Evolutionary conservation across 1,140 invertebrate species (phyloP).

Genomic region (Coptotermes formosanus): DNA sequence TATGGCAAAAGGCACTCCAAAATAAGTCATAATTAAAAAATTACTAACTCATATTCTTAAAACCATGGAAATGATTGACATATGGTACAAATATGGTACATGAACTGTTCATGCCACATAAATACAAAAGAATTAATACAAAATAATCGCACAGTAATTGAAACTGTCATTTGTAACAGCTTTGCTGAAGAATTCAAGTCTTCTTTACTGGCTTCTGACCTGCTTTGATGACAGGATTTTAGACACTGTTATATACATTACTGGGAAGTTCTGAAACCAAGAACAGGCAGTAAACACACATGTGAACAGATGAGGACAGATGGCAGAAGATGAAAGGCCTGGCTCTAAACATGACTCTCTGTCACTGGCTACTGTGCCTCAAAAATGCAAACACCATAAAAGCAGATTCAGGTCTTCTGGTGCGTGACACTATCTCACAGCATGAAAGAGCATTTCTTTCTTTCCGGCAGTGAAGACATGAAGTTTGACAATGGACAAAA

Average conservation of each 20-base stretch:
- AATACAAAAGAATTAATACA: not conserved
- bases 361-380: not conserved
- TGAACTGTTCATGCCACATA: not conserved
- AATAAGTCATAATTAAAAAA: not conserved
- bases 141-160: not conserved
- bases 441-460: no score
- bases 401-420: not conserved
- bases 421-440: not conserved
- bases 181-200: not conserved
- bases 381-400: not conserved
- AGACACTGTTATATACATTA: not conserved
- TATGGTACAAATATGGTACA: not conserved
- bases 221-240: not conserved
- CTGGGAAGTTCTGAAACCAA: constrained; percentile 22
- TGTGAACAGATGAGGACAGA: not conserved
- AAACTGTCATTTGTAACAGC: not conserved
- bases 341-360: not conserved
- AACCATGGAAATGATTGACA: not conserved
- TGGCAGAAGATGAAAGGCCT: not conserved
- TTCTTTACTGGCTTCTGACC: not conserved
- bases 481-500: no score
- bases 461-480: no score
- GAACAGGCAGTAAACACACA: not conserved
- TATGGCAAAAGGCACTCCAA: constrained; percentile 5
- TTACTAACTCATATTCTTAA: not conserved